These are phyloP conservation scores for Pseudolaguvia tuberculata DNA, from an alignment of 2,113 vertebrate species.

Conservation along the genomic window DNA sequence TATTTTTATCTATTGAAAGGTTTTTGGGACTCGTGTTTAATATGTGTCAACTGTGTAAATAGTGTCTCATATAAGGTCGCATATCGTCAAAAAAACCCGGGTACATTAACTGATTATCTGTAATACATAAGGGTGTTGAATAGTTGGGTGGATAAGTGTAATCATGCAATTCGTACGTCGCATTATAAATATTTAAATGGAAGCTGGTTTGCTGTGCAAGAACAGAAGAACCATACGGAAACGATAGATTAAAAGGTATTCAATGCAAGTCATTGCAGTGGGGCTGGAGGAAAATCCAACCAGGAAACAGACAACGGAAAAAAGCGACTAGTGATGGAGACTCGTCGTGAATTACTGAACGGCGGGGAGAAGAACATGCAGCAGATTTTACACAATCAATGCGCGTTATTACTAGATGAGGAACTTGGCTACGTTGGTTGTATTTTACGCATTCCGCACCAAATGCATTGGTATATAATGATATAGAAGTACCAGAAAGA, in stretches of 20 bases:
- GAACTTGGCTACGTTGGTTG: not conserved
- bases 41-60: not conserved
- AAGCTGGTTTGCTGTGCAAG: not conserved
- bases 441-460: not conserved
- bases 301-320: not conserved
- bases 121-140: not conserved
- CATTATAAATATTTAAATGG: not conserved
- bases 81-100: not conserved
- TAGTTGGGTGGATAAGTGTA: not conserved
- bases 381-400: not conserved
- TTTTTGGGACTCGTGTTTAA: slow-evolving; percentile 2
- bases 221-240: too few relatives aligned
- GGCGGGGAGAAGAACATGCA: not conserved
- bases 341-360: not conserved
- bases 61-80: not conserved
- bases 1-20: not conserved
- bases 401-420: not conserved
- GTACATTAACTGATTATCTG: not conserved
- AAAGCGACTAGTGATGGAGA: not conserved
- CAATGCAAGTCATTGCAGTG: slow-evolving; percentile 19
- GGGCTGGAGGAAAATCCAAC: not conserved
- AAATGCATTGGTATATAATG: not conserved
- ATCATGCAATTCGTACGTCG: not conserved
- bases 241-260: not conserved
- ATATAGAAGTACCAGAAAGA: slow-evolving; percentile 7